phyloP scores from a whole-genome alignment of 2,797 vertebrate genomes.

The Moxostoma hubbsi region DNA sequence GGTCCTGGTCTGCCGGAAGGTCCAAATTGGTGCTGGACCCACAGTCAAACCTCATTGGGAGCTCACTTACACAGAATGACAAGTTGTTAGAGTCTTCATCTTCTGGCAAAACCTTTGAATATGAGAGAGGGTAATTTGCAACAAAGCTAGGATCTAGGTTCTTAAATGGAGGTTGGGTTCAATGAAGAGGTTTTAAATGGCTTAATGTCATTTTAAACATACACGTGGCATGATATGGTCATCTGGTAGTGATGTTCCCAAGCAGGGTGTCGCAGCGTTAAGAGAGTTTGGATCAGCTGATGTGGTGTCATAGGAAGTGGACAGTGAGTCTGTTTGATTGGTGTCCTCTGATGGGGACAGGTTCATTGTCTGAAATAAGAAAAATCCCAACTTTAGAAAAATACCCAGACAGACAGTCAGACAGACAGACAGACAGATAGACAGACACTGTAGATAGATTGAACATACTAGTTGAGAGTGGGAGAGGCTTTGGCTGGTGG shows the following conservation, averaged over 20 bases:
- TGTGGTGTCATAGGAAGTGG: conserved; percentile 85
- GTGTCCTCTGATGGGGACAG: conserved; percentile 95
- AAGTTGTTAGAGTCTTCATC: conserved; percentile 89
- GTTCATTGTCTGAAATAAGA: conserved; percentile 87
- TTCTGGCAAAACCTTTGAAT: conserved; percentile 80
- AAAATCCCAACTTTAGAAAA: conserved; percentile 33
- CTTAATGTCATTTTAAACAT: conserved; percentile 54
- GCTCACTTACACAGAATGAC: conserved; percentile 86
- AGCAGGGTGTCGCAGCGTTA: conserved; percentile 82
- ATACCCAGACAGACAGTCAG: too few relatives aligned
- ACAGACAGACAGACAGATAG: not conserved
- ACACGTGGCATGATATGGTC: conserved; percentile 66
- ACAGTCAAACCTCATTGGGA: conserved; percentile 89
- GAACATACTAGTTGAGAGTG: conserved; percentile 81
- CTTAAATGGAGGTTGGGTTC: not conserved
- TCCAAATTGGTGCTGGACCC: conserved; percentile 92
- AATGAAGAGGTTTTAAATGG: not conserved
- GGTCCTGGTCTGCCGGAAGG: conserved; percentile 85
- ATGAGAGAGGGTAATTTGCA: conserved; percentile 22
- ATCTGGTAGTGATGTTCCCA: conserved; percentile 82
- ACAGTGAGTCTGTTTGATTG: conserved; percentile 88
- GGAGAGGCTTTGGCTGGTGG: conserved; percentile 93
- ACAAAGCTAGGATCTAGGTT: not conserved
- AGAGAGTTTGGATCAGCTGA: conserved; percentile 84
- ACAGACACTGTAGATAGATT: not conserved